phyloP scores from a whole-genome alignment of 2,888 invertebrate species.

The Koerneria pararmatus region DNA sequence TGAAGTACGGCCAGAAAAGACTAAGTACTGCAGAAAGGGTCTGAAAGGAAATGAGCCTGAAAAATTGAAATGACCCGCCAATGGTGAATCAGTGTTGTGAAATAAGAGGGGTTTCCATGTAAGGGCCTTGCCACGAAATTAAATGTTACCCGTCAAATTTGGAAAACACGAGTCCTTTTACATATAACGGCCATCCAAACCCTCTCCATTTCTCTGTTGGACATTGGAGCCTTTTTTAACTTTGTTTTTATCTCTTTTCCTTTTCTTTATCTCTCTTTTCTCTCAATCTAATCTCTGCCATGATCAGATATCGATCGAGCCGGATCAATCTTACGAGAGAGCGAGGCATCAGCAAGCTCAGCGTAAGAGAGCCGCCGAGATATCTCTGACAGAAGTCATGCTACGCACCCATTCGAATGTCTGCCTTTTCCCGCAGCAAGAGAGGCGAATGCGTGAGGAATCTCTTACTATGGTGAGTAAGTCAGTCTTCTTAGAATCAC shows the following conservation, averaged over 20 bases:
- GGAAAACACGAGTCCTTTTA: too few species aligned
- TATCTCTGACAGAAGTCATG: slow-evolving; percentile 39
- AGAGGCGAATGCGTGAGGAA: slow-evolving; percentile 22
- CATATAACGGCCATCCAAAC: too few species aligned
- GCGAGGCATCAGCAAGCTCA: slow-evolving; percentile 40
- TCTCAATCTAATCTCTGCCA: background rate
- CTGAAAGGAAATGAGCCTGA: too few species aligned
- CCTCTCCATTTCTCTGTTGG: too few species aligned
- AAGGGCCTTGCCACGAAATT: background rate
- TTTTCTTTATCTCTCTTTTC: background rate
- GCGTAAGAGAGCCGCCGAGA: slow-evolving; percentile 28
- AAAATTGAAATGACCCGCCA: too few species aligned
- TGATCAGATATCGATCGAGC: slow-evolving; percentile 45
- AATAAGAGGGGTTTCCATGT: background rate
- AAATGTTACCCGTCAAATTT: background rate
- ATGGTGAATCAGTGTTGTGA: background rate
- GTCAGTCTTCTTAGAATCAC: too few species aligned
- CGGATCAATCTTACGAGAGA: slow-evolving; percentile 46
- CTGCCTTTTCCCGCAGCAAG: slow-evolving; percentile 35
- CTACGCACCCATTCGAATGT: slow-evolving; percentile 34
- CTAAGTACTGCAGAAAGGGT: too few species aligned
- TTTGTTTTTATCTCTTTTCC: background rate
- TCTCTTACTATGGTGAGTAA: slow-evolving; percentile 21
- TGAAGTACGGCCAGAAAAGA: too few species aligned
- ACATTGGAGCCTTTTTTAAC: too few species aligned